These are phyloP conservation scores for Lepidostoma basale DNA, from an alignment of 1,140 invertebrate genomes.

Conservation along the genomic window DNA sequence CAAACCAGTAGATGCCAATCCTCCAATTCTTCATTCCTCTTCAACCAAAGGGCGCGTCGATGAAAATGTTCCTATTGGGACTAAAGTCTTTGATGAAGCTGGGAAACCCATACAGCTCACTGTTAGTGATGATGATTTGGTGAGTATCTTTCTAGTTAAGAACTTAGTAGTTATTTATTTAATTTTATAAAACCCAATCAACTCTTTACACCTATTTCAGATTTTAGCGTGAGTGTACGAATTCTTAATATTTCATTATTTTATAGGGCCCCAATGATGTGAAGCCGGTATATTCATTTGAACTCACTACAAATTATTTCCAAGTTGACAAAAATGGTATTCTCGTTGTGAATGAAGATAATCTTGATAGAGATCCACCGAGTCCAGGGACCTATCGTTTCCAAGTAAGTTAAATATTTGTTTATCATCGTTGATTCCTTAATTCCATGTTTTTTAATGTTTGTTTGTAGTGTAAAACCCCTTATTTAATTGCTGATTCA, in stretches of 20 bases:
- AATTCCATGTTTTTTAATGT: too few relatives aligned
- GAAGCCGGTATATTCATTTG: conserved; percentile 78
- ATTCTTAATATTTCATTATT: not conserved
- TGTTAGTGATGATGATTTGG: conserved; percentile 83
- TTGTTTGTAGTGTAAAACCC: too few relatives aligned
- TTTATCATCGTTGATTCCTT: too few relatives aligned
- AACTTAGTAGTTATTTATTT: too few relatives aligned
- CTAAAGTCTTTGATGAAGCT: conserved; percentile 73
- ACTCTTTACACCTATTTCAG: too few relatives aligned
- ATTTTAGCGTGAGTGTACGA: too few relatives aligned
- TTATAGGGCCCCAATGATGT: conserved; percentile 57
- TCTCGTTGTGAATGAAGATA: conserved; percentile 80
- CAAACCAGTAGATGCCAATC: conserved; percentile 82
- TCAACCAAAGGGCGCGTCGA: conserved; percentile 78
- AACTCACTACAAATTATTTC: conserved; percentile 85
- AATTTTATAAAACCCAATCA: too few relatives aligned
- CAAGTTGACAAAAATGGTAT: conserved; percentile 74
- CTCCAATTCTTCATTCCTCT: conserved; percentile 76
- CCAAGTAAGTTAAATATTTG: conserved; percentile 52
- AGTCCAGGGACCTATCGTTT: conserved; percentile 84
- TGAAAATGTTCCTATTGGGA: conserved; percentile 85
- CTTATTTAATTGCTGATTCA: too few relatives aligned
- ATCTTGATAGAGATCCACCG: conserved; percentile 85
- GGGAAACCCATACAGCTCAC: conserved; percentile 72
- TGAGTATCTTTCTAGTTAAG: conserved; percentile 56